Conservation (phyloP, 2,113 vertebrate genomes). For the Trachemys scripta region DNA sequence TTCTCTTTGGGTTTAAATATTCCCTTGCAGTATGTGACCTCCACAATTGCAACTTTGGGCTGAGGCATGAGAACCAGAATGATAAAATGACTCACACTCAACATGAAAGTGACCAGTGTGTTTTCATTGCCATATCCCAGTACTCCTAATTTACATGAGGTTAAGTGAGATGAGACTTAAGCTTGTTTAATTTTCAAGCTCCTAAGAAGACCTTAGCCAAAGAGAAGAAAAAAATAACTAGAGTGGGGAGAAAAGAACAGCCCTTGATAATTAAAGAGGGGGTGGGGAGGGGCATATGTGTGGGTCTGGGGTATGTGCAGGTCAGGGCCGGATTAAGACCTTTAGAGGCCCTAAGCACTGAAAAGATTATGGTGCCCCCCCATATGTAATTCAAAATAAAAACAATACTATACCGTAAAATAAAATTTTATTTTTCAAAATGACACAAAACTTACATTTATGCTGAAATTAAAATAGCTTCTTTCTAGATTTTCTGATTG, state of each 20-base stretch:
- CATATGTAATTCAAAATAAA: too few species aligned
- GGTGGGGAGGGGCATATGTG: too few species aligned
- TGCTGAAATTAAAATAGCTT: too few species aligned
- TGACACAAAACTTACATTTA: too few species aligned
- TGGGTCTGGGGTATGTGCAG: neutral
- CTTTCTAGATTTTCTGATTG: too few species aligned
- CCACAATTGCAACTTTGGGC: neutral
- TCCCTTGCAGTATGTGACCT: rapidly evolving
- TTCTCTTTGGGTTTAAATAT: neutral
- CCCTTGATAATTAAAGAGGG: neutral
- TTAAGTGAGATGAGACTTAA: neutral
- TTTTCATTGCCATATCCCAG: rapidly evolving
- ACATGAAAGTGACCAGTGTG: neutral
- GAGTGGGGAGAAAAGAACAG: neutral
- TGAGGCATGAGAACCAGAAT: neutral
- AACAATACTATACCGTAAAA: too few species aligned
- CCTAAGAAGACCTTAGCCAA: neutral
- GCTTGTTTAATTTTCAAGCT: neutral
- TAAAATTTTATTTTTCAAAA: too few species aligned
- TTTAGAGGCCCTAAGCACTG: too few species aligned
- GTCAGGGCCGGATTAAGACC: too few species aligned
- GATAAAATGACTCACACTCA: neutral
- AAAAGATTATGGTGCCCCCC: too few species aligned
- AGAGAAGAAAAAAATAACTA: neutral
- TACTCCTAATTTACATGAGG: neutral